These are phyloP conservation scores for Endomychus coccineus DNA, from an alignment of 2,888 invertebrate species.

Conservation along the genomic window DNA sequence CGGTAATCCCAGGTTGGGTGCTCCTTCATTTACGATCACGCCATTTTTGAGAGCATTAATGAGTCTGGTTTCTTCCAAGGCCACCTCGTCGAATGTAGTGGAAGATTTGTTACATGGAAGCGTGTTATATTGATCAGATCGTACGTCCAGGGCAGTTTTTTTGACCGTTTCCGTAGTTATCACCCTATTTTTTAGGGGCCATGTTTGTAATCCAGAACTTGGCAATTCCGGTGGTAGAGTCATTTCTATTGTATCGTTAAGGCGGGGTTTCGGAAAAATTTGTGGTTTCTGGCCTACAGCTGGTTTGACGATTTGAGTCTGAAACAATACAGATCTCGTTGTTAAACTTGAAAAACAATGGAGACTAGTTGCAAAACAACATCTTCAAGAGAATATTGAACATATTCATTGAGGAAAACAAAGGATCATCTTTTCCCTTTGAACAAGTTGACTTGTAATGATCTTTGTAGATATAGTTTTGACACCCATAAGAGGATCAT, in stretches of 20 bases:
- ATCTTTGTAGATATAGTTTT: no score
- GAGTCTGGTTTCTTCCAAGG: constrained; percentile 72
- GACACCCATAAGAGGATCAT: no score
- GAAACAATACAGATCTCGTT: constrained; percentile 13
- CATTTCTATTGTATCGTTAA: constrained; percentile 57
- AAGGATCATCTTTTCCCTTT: no score
- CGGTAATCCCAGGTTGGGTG: constrained; percentile 21
- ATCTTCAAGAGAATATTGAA: no score
- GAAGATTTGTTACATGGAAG: constrained; percentile 19
- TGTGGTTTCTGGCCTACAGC: constrained; percentile 46
- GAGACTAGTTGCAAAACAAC: background rate
- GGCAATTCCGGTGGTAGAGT: constrained; percentile 56
- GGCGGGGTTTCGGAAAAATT: constrained; percentile 44
- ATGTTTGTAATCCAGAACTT: constrained; percentile 45
- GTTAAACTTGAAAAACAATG: background rate
- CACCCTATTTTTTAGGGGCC: constrained; percentile 55
- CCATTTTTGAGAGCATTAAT: constrained; percentile 74
- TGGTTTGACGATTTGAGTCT: constrained; percentile 41
- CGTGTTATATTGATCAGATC: constrained; percentile 18
- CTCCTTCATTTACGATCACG: constrained; percentile 51
- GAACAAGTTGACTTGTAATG: no score
- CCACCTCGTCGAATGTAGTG: constrained; percentile 46
- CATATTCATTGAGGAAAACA: no score
- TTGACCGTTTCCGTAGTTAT: constrained; percentile 42
- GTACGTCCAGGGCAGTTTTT: constrained; percentile 31